Evolutionary conservation across 2,888 invertebrate genomes (phyloP).

Genomic region (Cantharis flavilabris): DNA sequence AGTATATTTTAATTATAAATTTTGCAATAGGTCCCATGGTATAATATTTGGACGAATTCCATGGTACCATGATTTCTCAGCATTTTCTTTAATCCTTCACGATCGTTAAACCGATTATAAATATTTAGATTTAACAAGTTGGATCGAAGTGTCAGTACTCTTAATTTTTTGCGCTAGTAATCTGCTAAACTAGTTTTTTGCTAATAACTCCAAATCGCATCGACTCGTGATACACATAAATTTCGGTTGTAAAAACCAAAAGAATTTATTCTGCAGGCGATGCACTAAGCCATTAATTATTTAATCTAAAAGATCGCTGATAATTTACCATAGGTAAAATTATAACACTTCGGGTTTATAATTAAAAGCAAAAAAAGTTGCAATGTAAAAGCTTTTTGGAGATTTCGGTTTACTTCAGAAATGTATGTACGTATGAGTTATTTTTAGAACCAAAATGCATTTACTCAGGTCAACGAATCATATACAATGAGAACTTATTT

Average conservation of each 20-base stretch:
- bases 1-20: background rate
- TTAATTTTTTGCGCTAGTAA: background rate
- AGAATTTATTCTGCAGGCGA: background rate
- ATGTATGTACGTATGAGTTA: background rate
- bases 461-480: background rate
- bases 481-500: background rate
- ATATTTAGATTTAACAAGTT: background rate
- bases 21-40: background rate
- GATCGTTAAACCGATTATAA: background rate
- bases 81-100: background rate
- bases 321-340: background rate
- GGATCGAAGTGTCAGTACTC: background rate
- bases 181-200: background rate
- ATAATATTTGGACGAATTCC: background rate
- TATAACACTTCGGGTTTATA: background rate
- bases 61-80: background rate
- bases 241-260: background rate
- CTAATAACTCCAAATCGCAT: background rate
- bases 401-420: background rate
- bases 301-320: background rate
- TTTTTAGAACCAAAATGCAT: background rate
- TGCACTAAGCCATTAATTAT: background rate
- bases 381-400: background rate
- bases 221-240: background rate
- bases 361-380: background rate